Evolutionary conservation across 2,113 vertebrate genomes (phyloP).

Genomic region (Amazona guildingii): DNA sequence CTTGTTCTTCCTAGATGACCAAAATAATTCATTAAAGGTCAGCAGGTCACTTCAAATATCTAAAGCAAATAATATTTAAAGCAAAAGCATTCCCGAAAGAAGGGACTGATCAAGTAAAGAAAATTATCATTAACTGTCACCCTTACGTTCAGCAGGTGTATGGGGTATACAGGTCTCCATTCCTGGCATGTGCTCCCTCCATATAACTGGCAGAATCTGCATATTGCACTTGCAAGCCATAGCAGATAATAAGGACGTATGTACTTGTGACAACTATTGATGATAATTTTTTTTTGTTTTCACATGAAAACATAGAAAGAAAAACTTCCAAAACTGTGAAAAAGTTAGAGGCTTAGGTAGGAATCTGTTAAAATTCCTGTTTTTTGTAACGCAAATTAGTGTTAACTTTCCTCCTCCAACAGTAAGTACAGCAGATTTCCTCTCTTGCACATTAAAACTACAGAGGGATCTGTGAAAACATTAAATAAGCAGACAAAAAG

Average conservation of each 20-base stretch:
- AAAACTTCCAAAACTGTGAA: not conserved
- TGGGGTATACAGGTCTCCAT: not conserved
- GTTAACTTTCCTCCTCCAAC: not conserved
- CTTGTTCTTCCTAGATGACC: conserved; percentile 86
- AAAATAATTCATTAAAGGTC: conserved; percentile 60
- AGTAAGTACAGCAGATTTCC: not conserved
- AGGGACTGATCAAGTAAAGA: not conserved
- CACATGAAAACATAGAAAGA: not conserved
- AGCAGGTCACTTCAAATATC: conserved; percentile 26
- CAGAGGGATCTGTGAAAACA: not conserved
- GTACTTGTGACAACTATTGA: not conserved
- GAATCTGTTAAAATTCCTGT: not conserved
- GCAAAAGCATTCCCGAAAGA: not conserved
- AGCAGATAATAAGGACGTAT: not conserved
- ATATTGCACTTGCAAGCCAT: not conserved
- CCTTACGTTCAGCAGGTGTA: not conserved
- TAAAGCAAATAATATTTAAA: not conserved
- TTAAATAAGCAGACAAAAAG: not conserved
- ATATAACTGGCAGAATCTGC: not conserved
- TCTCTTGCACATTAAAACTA: not conserved
- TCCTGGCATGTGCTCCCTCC: not conserved
- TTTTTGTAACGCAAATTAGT: not conserved
- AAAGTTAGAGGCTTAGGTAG: not conserved
- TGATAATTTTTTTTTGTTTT: not conserved
- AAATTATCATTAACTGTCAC: not conserved